Base-by-base conservation (phyloP, 1,140 invertebrate species). In the Drosophila parabipectinata region DNA sequence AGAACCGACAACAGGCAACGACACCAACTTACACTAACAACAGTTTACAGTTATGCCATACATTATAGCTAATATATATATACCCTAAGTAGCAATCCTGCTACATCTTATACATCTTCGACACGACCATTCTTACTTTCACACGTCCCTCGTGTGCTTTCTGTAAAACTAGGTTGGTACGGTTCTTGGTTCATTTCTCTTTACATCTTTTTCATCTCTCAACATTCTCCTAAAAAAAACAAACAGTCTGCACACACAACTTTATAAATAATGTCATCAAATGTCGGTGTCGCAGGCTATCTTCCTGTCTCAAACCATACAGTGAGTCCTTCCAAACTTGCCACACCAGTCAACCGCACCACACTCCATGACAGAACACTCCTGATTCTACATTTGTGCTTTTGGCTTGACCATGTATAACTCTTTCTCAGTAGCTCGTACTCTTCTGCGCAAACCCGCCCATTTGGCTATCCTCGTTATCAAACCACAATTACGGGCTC, bases 401-500 rank as follows among this genome's bases (percentile, higher is more conserved):
- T 32, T 8, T 3, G 9, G 30, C 39, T 41, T 41, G 39, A 54
- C 52, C 52, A 39, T 15, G 32, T 54, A 24, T 14, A 54, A 39
- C 28, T 52, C 10, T 24, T 18, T 54, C 52, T 37, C 52, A 54
- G 32, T 54, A 54, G 52, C 32, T 37, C 32, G 52, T 34, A 54
- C 52, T 37, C 51, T 52, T 52, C 50, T 52, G 50, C 50, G 50
- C 50, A 52, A 52, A 34, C 30, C 6, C 2, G 50, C 50, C 50
- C 50, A 52, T 10, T 52, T 52, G 50, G 28, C 50, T 18, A 18
- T 18, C 18, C 18, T 18, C 18, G 18, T 18, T 18, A 18, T 18
- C 18, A 18, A 18, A 18, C 18, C 18, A 18, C 18, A 18, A 1
- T 18, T 18, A 18, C 18, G 18, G 18, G 18, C 18, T 18, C 18